Evolutionary conservation across 2,888 invertebrate species (phyloP), one percentile per base, ranked within the genome.

Genomic region (Allophyes oxyacanthae): DNA sequence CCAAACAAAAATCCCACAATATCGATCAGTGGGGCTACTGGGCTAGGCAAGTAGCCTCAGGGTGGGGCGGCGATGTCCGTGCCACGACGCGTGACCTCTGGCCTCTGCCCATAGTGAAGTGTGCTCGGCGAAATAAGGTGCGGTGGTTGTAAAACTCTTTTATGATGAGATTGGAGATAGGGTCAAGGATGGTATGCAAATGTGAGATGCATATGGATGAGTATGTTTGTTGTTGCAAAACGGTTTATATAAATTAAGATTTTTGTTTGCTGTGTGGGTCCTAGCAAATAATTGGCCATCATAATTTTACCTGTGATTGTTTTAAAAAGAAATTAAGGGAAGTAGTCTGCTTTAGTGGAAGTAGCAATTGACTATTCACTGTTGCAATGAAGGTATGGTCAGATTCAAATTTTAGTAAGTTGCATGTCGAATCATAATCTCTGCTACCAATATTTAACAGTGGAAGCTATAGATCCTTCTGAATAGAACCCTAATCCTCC

Each of bases 51-150:
- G 75, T 72, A 75, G 89, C 86, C 86, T 84, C 81, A 83, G 84
- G 87, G 90, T 75, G 88, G 87, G 92, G 93, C 91, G 93, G 93
- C 81, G 93, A 86, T 80, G 88, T 71, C 91, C 85, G 92, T 92
- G 82, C 91, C 91, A 89, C 69, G 86, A 80, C 85, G 84, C 85
- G 84, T 88, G 92, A 91, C 92, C 93, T 83, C 84, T 90, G 88
- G 86, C 89, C 90, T 89, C 86, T 87, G 91, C 88, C 90, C 90
- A 88, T 86, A 81, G 74, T 77, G 42, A 52, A 60, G 32, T 33
- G 25, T 58, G 37, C 58, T 60, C 84, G 33, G 46, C 56, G 6
- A 40, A 62, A 25, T 2, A 59, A 34, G 46, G 63, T 64, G 71
- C 61, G 49, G 20, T n/a, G 8, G n/a, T 60, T 44, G 2, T 48